Base-by-base conservation (phyloP, 53 echinoderm and acorn worm species). In the Echinarachnius parma region DNA sequence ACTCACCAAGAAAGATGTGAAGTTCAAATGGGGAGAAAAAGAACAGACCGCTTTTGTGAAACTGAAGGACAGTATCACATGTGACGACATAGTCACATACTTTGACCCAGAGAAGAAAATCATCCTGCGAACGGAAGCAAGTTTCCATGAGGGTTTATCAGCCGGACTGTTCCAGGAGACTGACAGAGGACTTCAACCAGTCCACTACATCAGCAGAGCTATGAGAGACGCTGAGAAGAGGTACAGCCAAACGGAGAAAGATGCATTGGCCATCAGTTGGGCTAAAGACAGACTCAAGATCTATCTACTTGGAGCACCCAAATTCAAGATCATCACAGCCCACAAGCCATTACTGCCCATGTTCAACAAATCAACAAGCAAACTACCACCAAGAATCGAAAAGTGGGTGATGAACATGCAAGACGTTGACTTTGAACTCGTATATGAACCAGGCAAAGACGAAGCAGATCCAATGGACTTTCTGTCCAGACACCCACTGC, bases 401-500 rank as follows among this genome's bases (percentile, higher is more conserved):
- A 72, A 72, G 46, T 72, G 74, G 81, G 53, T 48, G 2, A 72
- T 81, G 72, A 46, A 72, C 13, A 52, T 74, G 61, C 81, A 81
- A 30, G 74, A 81, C 45, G 48, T 81, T 1, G 81, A 80, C 31
- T 80, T 37, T 42, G 69, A 80, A 32, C 44, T 68, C 9, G 44
- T 80, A 11, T 80, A 80, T 42, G 54, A 69, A 58, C 67, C 66
- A 54, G 57, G 75, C 3, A 82, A 53, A 58, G 65, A 83, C 32
- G 77, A 63, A 37, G 48, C 15, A 46, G 83, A 83, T 25, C 83
- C 83, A 45, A 34, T 83, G 8, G 67, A 83, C 34, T 77, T 77
- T 39, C 48, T 83, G 22, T 82, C 76, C 24, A 76, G 56, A 83
- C 82, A 82, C 30, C 82, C 75, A 61, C 8, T 82, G 28, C 64